Evolutionary conservation across 1,140 invertebrate genomes (phyloP).

Genomic region (Heliconius himera): DNA sequence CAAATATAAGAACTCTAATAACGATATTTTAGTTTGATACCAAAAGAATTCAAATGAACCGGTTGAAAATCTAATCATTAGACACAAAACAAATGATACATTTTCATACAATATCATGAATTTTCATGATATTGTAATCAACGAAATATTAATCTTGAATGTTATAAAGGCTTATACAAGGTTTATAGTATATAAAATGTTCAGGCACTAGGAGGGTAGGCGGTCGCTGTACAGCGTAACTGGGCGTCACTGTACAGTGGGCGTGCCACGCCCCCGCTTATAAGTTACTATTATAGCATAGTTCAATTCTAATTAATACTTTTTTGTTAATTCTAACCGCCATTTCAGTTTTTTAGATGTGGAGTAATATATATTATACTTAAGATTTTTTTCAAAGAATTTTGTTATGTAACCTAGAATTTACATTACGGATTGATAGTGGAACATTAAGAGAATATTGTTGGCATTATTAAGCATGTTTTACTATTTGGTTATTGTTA

Average conservation of each 20-base stretch:
- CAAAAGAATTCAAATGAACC: neutral
- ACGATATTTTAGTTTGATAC: conserved; percentile 8
- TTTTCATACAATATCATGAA: conserved; percentile 8
- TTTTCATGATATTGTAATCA: too few species aligned
- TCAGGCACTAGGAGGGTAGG: conserved; percentile 44
- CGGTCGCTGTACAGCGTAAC: conserved; percentile 65
- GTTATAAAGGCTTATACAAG: conserved; percentile 16
- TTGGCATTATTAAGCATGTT: neutral
- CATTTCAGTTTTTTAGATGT: conserved; percentile 21
- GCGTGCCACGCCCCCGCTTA: conserved; percentile 61
- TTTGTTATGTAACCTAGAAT: neutral
- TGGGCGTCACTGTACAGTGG: conserved; percentile 73
- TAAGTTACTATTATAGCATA: conserved; percentile 42
- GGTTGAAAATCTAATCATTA: neutral
- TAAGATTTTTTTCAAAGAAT: neutral
- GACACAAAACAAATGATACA: neutral
- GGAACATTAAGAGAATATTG: neutral
- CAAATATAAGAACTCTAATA: neutral
- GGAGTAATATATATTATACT: neutral
- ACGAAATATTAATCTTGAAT: conserved; percentile 16
- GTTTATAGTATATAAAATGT: conserved; percentile 34
- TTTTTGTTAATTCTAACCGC: conserved; percentile 24
- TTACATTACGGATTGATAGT: neutral
- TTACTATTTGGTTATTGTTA: neutral
- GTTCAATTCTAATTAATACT: conserved; percentile 33